Conservation (phyloP, 2,797 vertebrate species). For the Phataginus tetradactyla region DNA sequence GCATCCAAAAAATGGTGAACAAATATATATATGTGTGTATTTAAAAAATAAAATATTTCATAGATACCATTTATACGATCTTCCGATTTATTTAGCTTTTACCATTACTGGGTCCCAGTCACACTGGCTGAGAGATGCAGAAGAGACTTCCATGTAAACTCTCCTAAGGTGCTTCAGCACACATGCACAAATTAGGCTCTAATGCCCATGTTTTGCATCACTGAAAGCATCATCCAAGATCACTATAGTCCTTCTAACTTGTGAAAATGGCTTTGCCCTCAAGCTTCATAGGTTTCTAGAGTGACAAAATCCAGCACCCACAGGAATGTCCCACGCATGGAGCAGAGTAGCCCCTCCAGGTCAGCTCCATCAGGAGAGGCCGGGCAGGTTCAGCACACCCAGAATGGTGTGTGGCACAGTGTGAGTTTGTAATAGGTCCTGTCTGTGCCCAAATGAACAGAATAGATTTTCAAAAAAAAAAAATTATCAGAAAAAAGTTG, state of each 20-base stretch:
- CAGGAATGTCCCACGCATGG: not conserved
- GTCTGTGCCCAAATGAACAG: not conserved
- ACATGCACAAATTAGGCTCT: not conserved
- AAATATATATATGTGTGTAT: not conserved
- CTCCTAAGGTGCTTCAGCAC: not conserved
- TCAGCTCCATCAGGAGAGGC: not conserved
- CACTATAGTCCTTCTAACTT: not conserved
- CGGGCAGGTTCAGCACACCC: not conserved
- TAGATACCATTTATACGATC: not conserved
- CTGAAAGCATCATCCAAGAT: not conserved
- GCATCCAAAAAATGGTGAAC: not conserved
- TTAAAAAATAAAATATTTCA: not conserved
- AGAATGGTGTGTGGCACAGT: not conserved
- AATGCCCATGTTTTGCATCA: not conserved
- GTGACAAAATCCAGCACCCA: not conserved
- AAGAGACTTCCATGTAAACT: not conserved
- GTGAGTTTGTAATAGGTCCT: not conserved
- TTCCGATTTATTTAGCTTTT: not conserved
- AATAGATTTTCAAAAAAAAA: not conserved
- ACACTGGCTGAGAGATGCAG: not conserved
- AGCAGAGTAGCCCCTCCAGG: not conserved
- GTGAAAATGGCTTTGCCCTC: not conserved
- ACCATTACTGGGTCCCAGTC: not conserved
- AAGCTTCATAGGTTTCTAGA: not conserved
- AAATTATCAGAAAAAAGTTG: not conserved